phyloP scores from a whole-genome alignment of 2,888 invertebrate species.

The Epirrhoe alternata region DNA sequence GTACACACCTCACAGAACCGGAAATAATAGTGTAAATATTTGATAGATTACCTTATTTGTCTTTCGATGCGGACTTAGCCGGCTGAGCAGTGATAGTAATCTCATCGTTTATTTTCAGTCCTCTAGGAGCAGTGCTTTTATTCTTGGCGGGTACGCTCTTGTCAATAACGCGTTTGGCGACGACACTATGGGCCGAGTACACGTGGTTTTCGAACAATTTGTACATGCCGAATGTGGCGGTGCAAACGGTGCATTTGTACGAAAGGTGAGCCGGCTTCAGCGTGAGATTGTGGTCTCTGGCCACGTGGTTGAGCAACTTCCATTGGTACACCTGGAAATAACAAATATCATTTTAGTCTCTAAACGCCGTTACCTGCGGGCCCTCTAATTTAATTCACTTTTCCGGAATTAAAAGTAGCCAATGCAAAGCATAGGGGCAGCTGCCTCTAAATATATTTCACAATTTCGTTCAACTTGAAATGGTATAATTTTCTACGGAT shows the following conservation, averaged over 20 bases:
- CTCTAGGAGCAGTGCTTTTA: constrained; percentile 77
- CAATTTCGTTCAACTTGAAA: too few relatives aligned
- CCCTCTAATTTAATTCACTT: too few relatives aligned
- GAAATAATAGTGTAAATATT: neutral
- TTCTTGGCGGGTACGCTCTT: constrained; percentile 64
- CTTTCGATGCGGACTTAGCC: constrained; percentile 63
- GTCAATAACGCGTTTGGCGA: constrained; percentile 89
- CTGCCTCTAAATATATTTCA: too few relatives aligned
- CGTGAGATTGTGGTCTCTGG: constrained; percentile 95
- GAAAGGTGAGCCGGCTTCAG: constrained; percentile 96
- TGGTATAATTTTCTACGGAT: too few relatives aligned
- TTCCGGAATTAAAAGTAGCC: too few relatives aligned
- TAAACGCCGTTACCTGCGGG: too few relatives aligned
- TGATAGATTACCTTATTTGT: constrained; percentile 61
- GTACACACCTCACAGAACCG: too few relatives aligned
- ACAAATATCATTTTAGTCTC: constrained; percentile 1
- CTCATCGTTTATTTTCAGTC: constrained; percentile 94
- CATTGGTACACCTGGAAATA: constrained; percentile 93
- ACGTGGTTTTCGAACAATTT: constrained; percentile 97
- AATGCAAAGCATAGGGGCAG: too few relatives aligned
- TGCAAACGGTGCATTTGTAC: constrained; percentile 97
- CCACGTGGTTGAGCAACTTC: constrained; percentile 96
- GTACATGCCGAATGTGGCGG: constrained; percentile 97
- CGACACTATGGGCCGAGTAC: constrained; percentile 96
- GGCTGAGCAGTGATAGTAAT: constrained; percentile 96